A percentile compares a stretch with the other conserved stretches of the same genome.
phyloP scores from a whole-genome alignment of 2,797 vertebrate genomes.

The Rhabdomys pumilio region DNA sequence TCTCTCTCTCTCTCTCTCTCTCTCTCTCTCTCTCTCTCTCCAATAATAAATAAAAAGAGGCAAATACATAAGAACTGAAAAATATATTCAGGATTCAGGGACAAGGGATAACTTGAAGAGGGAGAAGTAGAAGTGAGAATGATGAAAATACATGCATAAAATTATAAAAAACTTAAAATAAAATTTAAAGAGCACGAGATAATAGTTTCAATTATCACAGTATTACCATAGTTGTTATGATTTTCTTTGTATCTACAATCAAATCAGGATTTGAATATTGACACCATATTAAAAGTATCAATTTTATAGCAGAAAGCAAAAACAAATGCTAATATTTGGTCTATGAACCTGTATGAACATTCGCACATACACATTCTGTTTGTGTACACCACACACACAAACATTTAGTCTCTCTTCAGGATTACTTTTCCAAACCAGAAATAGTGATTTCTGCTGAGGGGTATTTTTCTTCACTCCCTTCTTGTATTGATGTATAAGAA shows the following conservation, averaged over 20 bases:
- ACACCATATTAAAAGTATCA: conserved; percentile 52
- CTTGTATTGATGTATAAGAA: background rate
- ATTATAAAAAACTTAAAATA: background rate
- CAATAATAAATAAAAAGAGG: background rate
- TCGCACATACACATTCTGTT: background rate
- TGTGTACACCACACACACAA: background rate
- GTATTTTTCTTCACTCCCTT: background rate
- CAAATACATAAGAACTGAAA: background rate
- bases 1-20: too few species aligned
- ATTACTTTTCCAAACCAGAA: conserved; percentile 43
- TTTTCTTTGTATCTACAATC: conserved; percentile 10
- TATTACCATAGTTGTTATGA: background rate
- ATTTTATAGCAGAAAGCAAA: background rate
- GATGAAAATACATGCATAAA: background rate
- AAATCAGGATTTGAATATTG: background rate
- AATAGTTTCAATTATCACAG: background rate
- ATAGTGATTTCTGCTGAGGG: background rate
- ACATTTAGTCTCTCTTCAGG: background rate
- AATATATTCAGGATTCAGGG: background rate
- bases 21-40: too few species aligned
- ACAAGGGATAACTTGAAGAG: background rate
- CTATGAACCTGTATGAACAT: background rate
- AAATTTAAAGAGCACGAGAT: background rate
- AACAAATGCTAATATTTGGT: background rate
- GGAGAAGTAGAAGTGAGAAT: too few species aligned